These are phyloP conservation scores for Smittia sp. DNA, from an alignment of 2,888 invertebrate species.

Conservation along the genomic window DNA sequence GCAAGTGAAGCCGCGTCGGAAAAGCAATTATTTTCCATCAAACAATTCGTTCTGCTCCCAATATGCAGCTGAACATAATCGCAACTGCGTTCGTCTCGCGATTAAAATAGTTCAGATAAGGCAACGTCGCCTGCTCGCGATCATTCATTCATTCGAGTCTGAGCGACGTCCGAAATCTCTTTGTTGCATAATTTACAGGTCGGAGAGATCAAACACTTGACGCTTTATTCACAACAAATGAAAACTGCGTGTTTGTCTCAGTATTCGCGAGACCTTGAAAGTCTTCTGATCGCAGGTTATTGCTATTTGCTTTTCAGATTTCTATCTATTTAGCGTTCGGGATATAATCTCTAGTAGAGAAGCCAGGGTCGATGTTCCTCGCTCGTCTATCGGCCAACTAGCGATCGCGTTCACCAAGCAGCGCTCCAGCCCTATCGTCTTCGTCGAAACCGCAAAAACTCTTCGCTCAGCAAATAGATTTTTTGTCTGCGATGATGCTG, in stretches of 20 bases:
- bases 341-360: not conserved
- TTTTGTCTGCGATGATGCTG: slow-evolving; percentile 22
- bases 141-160: no score
- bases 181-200: no score
- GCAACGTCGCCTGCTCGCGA: not conserved
- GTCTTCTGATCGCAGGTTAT: slow-evolving; percentile 39
- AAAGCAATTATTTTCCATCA: not conserved
- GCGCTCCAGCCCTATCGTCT: not conserved
- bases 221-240: slow-evolving; percentile 35
- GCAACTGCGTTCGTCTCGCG: not conserved
- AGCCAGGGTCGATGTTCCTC: not conserved
- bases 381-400: no score
- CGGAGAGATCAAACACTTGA: not conserved
- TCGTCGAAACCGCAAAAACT: not conserved
- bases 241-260: not conserved
- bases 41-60: slow-evolving; percentile 10
- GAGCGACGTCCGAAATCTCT: no score
- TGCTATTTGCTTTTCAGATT: slow-evolving; percentile 38
- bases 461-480: slow-evolving; percentile 31
- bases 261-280: slow-evolving; percentile 35
- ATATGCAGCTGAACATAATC: slow-evolving; percentile 15
- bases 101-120: not conserved
- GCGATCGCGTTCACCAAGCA: no score
- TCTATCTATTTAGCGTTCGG: slow-evolving; percentile 36
- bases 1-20: no score